Evolutionary conservation across 2,888 invertebrate genomes (phyloP).

Genomic region (Frankliniella fusca): DNA sequence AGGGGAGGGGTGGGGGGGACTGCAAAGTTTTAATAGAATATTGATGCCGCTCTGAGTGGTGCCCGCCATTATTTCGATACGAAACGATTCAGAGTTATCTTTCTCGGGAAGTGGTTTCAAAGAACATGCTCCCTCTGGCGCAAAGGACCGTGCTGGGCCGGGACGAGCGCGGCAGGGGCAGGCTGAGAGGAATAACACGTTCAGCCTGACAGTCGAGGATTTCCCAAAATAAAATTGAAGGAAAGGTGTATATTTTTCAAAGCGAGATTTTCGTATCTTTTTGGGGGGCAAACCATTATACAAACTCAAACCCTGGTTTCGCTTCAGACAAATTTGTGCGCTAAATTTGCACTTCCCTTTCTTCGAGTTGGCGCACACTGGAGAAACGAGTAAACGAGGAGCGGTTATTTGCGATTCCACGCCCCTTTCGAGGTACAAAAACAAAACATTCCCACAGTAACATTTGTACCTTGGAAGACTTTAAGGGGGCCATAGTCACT

Average conservation of each 20-base stretch:
- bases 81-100: conserved; percentile 11
- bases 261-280: too few relatives aligned
- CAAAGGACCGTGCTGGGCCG: background rate
- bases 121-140: background rate
- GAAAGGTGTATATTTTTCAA: too few relatives aligned
- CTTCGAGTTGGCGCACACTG: too few relatives aligned
- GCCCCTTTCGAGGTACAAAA: too few relatives aligned
- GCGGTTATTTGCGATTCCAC: too few relatives aligned
- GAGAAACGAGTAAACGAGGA: too few relatives aligned
- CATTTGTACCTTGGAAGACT: too few relatives aligned
- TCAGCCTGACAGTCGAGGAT: too few relatives aligned
- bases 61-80: conserved; percentile 16
- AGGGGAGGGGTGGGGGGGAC: background rate
- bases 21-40: conserved; percentile 26
- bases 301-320: background rate
- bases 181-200: background rate
- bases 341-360: too few relatives aligned
- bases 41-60: conserved; percentile 18
- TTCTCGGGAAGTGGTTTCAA: conserved; percentile 18
- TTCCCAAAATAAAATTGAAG: background rate
- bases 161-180: background rate
- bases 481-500: too few relatives aligned
- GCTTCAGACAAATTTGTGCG: too few relatives aligned
- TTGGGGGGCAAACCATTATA: background rate
- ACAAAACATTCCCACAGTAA: too few relatives aligned